Conservation (phyloP, 37 sponge, comb jelly and placozoan genomes). For the Agelas oroides region DNA sequence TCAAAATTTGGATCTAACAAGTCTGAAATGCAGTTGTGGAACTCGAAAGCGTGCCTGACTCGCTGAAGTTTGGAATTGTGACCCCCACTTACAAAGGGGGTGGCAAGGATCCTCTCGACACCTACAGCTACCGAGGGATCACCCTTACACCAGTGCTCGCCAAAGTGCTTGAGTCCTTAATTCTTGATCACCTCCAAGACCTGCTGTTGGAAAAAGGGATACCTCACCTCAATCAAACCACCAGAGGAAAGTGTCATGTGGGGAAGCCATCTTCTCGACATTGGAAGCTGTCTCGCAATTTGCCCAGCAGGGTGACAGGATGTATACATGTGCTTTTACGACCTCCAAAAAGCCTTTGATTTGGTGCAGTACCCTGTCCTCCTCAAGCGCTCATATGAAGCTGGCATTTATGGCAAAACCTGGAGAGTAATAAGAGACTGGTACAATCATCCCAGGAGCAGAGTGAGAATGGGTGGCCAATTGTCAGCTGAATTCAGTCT, state of each 20-base stretch:
- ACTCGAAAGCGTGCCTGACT: conserved; percentile 11
- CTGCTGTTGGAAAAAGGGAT: not conserved
- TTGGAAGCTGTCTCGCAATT: no score
- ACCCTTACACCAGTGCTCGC: not conserved
- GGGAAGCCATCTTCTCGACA: not conserved
- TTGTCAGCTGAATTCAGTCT: not conserved
- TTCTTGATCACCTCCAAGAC: not conserved
- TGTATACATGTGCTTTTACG: no score
- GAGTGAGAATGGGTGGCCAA: conserved; percentile 5
- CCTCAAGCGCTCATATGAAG: conserved; percentile 9
- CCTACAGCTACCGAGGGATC: not conserved
- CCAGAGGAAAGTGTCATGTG: conserved; percentile 6
- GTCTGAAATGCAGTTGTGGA: conserved; percentile 17
- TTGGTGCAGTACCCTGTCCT: conserved; percentile 9
- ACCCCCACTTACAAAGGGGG: conserved; percentile 12
- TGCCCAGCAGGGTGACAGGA: no score
- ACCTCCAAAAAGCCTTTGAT: conserved; percentile 32
- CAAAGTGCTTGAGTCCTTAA: not conserved
- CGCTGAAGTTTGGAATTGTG: conserved; percentile 18
- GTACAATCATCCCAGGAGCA: conserved; percentile 16
- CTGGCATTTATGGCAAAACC: conserved; percentile 28
- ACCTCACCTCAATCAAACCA: conserved; percentile 20
- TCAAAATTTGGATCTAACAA: no score
- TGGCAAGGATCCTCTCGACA: conserved; percentile 1
- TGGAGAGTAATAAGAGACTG: conserved; percentile 12